A percentile compares a stretch with the other conserved stretches of the same genome.
Conservation (phyloP, 2,888 invertebrate genomes). For the Listrodromus nycthemerus region DNA sequence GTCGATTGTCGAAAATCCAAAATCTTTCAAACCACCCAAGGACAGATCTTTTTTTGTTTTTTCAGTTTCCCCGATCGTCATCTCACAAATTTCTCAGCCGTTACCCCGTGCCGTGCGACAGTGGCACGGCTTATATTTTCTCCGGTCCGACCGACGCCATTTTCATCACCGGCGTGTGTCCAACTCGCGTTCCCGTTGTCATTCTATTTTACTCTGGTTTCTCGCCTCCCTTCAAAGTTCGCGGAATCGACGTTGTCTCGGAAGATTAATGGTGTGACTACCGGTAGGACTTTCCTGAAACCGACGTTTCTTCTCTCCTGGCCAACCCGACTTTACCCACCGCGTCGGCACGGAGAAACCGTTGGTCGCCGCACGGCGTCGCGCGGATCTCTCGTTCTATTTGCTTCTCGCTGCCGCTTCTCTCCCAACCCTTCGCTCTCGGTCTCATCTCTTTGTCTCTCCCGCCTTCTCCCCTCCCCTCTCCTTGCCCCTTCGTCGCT, state of each 20-base stretch:
- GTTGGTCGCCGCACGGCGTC: slow-evolving; percentile 37
- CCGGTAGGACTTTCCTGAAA: slow-evolving; percentile 60
- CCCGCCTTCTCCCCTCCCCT: no score
- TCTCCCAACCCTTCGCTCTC: slow-evolving; percentile 23
- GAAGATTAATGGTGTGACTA: slow-evolving; percentile 75
- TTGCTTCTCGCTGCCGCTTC: slow-evolving; percentile 12
- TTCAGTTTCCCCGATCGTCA: neutral
- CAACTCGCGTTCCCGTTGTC: neutral
- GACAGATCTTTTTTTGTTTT: no score
- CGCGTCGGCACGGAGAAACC: slow-evolving; percentile 34
- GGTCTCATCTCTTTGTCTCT: slow-evolving; percentile 27
- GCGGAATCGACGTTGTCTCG: slow-evolving; percentile 75
- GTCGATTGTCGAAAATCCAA: no score
- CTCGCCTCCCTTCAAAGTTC: slow-evolving; percentile 64
- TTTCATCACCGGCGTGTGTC: neutral
- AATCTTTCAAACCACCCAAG: no score
- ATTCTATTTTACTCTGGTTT: slow-evolving; percentile 23
- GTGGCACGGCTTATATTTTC: neutral
- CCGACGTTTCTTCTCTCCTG: slow-evolving; percentile 40
- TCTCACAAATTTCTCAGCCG: neutral
- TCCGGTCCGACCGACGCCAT: neutral
- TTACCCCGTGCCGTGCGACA: neutral
- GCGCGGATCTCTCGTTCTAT: slow-evolving; percentile 24
- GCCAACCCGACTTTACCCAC: slow-evolving; percentile 25
- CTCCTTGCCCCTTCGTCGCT: slow-evolving; percentile 22